A percentile compares a stretch with the other conserved stretches of the same genome.
phyloP scores from a whole-genome alignment of 2,113 vertebrate genomes.

The Lamprologus speciosus region DNA sequence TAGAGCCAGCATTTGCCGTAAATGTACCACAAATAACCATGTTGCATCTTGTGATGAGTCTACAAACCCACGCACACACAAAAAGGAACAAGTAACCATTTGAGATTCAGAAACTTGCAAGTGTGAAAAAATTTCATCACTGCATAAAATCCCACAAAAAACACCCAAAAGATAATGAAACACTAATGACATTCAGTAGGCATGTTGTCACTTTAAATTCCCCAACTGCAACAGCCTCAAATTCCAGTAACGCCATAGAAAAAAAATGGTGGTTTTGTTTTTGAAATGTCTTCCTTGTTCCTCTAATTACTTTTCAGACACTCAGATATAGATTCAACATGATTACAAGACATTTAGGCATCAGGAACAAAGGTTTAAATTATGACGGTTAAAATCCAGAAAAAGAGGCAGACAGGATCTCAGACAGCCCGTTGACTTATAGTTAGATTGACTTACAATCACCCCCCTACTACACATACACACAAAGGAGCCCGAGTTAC shows the following conservation, averaged over 20 bases:
- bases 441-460: constrained; percentile 21
- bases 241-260: background rate
- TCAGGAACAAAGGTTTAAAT: background rate
- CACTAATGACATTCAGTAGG: background rate
- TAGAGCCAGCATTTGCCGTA: background rate
- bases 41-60: background rate
- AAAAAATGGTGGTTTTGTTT: constrained; percentile 15
- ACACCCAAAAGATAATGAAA: background rate
- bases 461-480: background rate
- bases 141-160: background rate
- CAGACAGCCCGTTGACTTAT: constrained; percentile 8
- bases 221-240: background rate
- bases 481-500: constrained; percentile 13
- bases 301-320: background rate
- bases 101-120: background rate
- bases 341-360: background rate
- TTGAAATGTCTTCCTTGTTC: background rate
- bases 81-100: background rate
- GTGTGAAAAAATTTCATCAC: background rate
- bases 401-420: background rate
- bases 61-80: background rate
- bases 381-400: background rate
- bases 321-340: background rate
- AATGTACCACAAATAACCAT: background rate
- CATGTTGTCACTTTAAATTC: background rate